Percentiles rank a stretch among this genome's conserved stretches.
Conservation (phyloP, 2,113 vertebrate species). For the Loxodonta africana region DNA sequence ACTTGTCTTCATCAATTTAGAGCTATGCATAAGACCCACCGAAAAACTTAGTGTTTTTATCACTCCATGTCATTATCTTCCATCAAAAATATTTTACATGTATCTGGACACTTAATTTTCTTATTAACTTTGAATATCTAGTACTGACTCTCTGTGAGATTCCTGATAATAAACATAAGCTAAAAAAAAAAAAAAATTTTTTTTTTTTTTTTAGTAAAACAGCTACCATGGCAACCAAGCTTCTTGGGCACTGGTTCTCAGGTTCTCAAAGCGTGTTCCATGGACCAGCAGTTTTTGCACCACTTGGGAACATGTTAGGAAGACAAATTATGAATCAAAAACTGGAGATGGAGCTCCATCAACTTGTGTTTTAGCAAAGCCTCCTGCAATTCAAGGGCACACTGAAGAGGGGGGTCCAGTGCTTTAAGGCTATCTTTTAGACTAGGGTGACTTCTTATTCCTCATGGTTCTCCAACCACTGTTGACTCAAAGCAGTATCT, state of each 20-base stretch:
- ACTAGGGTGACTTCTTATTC: background rate
- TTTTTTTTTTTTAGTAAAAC: no score
- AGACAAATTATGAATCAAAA: background rate
- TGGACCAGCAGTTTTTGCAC: background rate
- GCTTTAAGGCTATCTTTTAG: background rate
- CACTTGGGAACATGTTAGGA: background rate
- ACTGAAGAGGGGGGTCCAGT: background rate
- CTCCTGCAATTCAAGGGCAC: background rate
- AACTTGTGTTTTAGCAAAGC: background rate
- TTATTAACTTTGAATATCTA: background rate
- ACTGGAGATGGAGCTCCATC: background rate
- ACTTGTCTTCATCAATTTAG: background rate
- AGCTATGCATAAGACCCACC: background rate
- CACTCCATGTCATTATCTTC: background rate
- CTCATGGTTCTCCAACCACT: background rate
- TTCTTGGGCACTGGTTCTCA: background rate
- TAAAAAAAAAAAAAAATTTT: no score
- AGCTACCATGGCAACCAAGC: accelerated
- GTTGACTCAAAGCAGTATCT: background rate
- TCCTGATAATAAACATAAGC: no score
- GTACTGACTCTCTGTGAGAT: background rate
- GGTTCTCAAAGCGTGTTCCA: no score
- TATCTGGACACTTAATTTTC: background rate
- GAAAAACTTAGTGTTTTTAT: background rate
- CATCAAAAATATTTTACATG: background rate